Evolutionary conservation across 2,797 vertebrate genomes (phyloP).

Genomic region (Pelochelys cantorii): DNA sequence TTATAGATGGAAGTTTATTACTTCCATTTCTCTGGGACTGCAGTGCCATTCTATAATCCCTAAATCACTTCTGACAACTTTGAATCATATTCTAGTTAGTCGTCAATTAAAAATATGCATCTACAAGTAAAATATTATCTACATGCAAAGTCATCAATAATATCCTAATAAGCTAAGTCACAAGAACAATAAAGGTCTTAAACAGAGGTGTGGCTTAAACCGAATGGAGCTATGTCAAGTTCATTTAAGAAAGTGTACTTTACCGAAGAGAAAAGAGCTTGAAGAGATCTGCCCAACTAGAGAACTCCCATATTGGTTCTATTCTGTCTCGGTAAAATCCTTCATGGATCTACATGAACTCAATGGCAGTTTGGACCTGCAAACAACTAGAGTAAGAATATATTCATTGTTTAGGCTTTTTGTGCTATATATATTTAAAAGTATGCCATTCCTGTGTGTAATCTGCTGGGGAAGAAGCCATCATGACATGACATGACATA

Average conservation of each 20-base stretch:
- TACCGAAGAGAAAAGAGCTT: neutral
- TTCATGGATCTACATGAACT: neutral
- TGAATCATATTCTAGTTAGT: slow-evolving; percentile 33
- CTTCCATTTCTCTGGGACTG: neutral
- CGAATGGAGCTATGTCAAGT: neutral
- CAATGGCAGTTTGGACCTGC: neutral
- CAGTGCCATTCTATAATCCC: slow-evolving; percentile 40
- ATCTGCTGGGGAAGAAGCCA: neutral
- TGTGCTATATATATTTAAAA: neutral
- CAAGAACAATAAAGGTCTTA: neutral
- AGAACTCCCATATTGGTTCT: neutral
- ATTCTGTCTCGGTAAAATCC: neutral
- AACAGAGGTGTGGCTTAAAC: neutral
- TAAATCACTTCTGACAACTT: slow-evolving; percentile 32
- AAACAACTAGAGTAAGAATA: neutral
- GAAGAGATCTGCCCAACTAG: neutral
- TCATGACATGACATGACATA: neutral
- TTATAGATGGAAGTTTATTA: slow-evolving; percentile 38
- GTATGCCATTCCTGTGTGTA: neutral
- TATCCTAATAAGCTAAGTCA: neutral
- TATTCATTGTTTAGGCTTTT: neutral
- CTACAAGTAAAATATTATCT: slow-evolving; percentile 34
- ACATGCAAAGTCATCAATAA: slow-evolving; percentile 5
- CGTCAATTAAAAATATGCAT: slow-evolving; percentile 17
- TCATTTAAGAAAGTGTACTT: neutral